A percentile compares a stretch with the other conserved stretches of the same genome.
These are phyloP conservation scores for Tympanuchus pallidicinctus DNA, from an alignment of 2,113 vertebrate species.

Conservation along the genomic window DNA sequence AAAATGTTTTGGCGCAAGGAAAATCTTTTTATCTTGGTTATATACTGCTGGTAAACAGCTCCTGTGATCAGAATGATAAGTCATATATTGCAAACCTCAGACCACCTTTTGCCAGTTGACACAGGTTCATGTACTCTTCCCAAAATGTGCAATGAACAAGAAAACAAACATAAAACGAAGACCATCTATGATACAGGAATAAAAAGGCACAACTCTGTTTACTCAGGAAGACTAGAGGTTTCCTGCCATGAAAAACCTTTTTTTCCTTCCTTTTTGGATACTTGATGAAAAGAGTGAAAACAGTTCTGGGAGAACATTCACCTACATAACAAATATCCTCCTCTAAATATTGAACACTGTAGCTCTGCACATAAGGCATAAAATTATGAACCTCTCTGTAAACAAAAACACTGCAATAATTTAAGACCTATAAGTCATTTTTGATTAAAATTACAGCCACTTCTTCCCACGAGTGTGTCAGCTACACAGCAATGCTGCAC, in stretches of 20 bases:
- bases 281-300: neutral
- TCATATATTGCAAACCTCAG: neutral
- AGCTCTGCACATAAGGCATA: neutral
- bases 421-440: neutral
- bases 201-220: neutral
- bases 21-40: neutral
- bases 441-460: conserved; percentile 11
- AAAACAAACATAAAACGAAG: neutral
- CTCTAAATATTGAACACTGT: neutral
- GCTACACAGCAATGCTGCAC: conserved; percentile 23
- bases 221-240: neutral
- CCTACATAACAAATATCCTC: neutral
- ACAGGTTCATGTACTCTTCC: neutral
- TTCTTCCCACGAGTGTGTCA: neutral
- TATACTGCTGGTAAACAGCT: neutral
- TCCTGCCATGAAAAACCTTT: neutral
- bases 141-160: neutral
- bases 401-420: conserved; percentile 25
- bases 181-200: neutral
- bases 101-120: neutral
- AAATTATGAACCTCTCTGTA: neutral
- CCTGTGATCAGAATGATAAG: neutral
- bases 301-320: neutral
- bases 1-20: neutral
- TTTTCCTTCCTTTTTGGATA: neutral